Conservation (phyloP, 2,888 invertebrate genomes). For the Synergus japonicus region DNA sequence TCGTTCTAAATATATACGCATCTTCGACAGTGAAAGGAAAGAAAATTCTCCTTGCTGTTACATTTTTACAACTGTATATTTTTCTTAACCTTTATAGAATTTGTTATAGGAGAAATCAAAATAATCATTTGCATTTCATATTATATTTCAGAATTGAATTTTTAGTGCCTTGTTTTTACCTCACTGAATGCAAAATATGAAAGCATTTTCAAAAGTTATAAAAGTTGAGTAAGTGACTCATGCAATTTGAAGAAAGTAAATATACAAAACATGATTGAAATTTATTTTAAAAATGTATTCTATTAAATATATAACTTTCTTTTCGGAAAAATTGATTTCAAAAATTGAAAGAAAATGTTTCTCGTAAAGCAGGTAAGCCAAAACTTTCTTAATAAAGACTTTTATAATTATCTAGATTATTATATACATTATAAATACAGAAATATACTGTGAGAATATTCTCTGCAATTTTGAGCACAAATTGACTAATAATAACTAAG, state of each 20-base stretch:
- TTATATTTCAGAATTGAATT: background rate
- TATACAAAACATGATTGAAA: no score
- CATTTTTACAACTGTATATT: background rate
- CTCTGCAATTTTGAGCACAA: conserved; percentile 1
- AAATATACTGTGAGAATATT: background rate
- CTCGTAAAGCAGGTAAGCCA: background rate
- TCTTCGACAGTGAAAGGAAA: conserved; percentile 38
- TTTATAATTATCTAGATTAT: conserved; percentile 3
- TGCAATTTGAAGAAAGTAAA: background rate
- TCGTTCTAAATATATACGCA: conserved; percentile 33
- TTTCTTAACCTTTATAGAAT: background rate
- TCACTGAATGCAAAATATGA: background rate
- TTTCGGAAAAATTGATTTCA: background rate
- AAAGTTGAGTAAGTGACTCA: background rate
- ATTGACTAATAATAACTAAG: background rate
- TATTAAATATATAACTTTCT: background rate
- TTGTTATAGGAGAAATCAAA: background rate
- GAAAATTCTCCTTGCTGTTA: conserved; percentile 9
- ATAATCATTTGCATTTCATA: background rate
- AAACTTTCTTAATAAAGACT: background rate
- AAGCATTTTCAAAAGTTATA: background rate
- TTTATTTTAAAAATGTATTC: background rate
- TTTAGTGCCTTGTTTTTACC: background rate
- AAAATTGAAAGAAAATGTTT: background rate
- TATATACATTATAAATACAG: conserved; percentile 18